phyloP scores from a whole-genome alignment of 1,140 invertebrate species.

The Hycleus phaleratus region DNA sequence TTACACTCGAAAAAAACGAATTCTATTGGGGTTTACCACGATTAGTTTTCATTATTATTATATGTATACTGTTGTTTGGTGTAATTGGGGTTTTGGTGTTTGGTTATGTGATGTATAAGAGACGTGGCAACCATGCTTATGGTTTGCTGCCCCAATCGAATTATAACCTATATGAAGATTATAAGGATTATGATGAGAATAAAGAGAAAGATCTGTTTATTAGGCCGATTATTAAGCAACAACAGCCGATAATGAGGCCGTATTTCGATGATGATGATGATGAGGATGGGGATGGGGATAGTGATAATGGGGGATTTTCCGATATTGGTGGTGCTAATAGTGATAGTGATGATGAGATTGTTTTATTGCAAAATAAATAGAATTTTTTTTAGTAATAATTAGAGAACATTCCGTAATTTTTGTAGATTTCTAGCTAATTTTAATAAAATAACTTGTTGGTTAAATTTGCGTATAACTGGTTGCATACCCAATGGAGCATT shows the following conservation, averaged over 20 bases:
- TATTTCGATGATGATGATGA: constrained; percentile 38
- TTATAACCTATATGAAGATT: constrained; percentile 25
- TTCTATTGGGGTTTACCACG: constrained; percentile 63
- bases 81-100: constrained; percentile 41
- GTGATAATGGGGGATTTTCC: constrained; percentile 6
- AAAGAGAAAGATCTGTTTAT: constrained; percentile 57
- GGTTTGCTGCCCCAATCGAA: constrained; percentile 35
- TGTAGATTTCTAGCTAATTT: too few species aligned
- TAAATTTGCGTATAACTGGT: too few species aligned
- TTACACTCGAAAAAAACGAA: constrained; percentile 58
- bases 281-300: constrained; percentile 20
- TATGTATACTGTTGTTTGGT: constrained; percentile 45
- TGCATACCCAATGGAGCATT: too few species aligned
- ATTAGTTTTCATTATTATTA: constrained; percentile 61
- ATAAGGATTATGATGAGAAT: constrained; percentile 46
- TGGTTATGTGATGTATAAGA: constrained; percentile 40
- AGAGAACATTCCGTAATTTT: too few species aligned
- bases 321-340: constrained; percentile 9
- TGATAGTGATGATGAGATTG: constrained; percentile 25
- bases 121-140: constrained; percentile 38
- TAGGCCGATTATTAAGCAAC: constrained; percentile 41
- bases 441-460: too few species aligned
- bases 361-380: constrained; percentile 14
- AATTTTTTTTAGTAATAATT: too few species aligned
- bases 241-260: constrained; percentile 33